Evolutionary conservation across 2,797 vertebrate species (phyloP), one percentile per base, ranked within the genome.

Genomic region (Pitangus sulphuratus): DNA sequence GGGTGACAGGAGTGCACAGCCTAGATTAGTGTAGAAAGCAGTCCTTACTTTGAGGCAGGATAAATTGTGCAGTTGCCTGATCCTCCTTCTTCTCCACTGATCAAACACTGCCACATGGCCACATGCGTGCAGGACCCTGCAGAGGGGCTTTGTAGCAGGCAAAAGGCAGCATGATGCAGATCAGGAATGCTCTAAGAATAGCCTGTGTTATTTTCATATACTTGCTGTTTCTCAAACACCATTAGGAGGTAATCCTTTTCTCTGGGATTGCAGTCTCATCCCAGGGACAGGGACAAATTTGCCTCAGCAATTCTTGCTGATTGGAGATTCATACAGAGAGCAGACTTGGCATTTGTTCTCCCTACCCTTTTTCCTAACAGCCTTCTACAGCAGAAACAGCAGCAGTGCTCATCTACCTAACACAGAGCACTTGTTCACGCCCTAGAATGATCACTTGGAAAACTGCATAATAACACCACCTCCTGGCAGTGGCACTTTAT

Each of bases 281-380:
- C 68, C 37, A 9, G 68, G 64, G 48, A 91, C 75, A 37, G 68
- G 64, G 48, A 91, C 75, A 37, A 57, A 56, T 60, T 50, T 39
- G 56, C 60, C 71, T 82, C 79, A 60, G 87, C 75, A 56, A 1
- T 68, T 97, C 84, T 60, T 35, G 69, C 64, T 57, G 89, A 70
- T 71, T 79, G 87, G 64, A 74, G 71, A 77, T 84, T 37, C 80
- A 75, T 21, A n/a, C 45, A 11, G 69, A 28, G 44, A 84, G 58
- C 45, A 5, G 72, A 9, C 25, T 33, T 45, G 31, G 58, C 25
- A 0, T 89, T 84, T 84, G 47, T 65, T 92, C 81, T 61, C 69
- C 62, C 61, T 26, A 2, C 50, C 35, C 21, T 5, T 71, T 62
- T 54, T 17, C 31, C 88, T 40, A 17, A 24, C 51, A 48, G 5